These are phyloP conservation scores for Ochropleura plecta DNA, from an alignment of 2,888 invertebrate species.

Conservation along the genomic window DNA sequence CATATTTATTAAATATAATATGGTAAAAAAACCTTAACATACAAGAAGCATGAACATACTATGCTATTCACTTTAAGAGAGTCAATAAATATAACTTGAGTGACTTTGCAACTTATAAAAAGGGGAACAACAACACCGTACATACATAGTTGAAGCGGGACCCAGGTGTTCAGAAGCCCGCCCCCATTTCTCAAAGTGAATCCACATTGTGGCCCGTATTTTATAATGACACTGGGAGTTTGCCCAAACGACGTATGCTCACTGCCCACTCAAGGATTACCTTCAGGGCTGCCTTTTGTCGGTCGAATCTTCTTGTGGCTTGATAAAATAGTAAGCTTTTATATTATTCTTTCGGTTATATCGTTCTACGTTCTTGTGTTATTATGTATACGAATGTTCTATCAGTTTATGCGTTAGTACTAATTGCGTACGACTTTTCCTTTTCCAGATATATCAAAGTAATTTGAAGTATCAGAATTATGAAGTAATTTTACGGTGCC, in stretches of 20 bases:
- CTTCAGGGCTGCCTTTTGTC: constrained; percentile 76
- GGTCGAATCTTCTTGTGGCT: constrained; percentile 70
- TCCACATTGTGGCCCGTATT: constrained; percentile 86
- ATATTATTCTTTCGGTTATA: constrained; percentile 26
- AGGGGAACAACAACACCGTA: constrained; percentile 69
- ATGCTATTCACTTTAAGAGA: constrained; percentile 66
- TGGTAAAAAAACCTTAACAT: constrained; percentile 49
- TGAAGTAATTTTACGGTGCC: background rate
- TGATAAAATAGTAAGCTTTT: constrained; percentile 63
- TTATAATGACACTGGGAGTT: constrained; percentile 88
- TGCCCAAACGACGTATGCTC: constrained; percentile 85
- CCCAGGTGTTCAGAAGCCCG: constrained; percentile 84
- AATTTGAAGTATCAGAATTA: background rate
- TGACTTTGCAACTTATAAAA: constrained; percentile 77
- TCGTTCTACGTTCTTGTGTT: constrained; percentile 8
- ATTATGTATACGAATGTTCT: constrained; percentile 1
- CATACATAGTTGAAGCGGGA: constrained; percentile 72
- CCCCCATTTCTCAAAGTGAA: constrained; percentile 89
- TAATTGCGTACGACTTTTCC: background rate
- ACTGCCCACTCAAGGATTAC: constrained; percentile 87
- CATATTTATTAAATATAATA: constrained; percentile 40
- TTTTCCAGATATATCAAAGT: background rate
- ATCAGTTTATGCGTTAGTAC: background rate
- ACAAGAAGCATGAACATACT: constrained; percentile 51
- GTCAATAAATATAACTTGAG: constrained; percentile 74